A percentile compares a stretch with the other conserved stretches of the same genome.
Conservation (phyloP, 2,888 invertebrate species). For the Graphium colonna region DNA sequence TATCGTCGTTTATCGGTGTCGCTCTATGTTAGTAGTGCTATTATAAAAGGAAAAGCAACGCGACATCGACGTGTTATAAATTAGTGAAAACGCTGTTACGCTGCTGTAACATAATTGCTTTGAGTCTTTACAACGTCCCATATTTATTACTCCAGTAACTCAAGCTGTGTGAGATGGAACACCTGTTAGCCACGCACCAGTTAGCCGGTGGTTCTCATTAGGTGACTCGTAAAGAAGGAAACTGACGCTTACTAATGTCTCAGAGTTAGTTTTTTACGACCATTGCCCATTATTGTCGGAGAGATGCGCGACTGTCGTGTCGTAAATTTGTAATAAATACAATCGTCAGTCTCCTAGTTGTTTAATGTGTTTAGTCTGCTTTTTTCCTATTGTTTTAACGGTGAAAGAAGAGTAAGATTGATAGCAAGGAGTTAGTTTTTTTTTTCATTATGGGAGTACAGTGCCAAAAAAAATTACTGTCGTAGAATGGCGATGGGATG, state of each 20-base stretch:
- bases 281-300: constrained; percentile 52
- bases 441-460: no score
- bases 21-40: neutral
- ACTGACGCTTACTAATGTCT: constrained; percentile 67
- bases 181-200: constrained; percentile 58
- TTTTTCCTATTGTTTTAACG: neutral
- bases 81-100: constrained; percentile 17
- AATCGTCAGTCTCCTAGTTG: neutral
- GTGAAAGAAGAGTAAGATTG: neutral
- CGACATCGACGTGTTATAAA: constrained; percentile 8
- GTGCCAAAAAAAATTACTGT: no score
- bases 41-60: constrained; percentile 21
- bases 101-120: constrained; percentile 39
- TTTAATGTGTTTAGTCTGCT: neutral
- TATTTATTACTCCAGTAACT: constrained; percentile 30
- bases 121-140: constrained; percentile 32
- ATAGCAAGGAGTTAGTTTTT: neutral
- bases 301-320: constrained; percentile 17
- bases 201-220: constrained; percentile 65
- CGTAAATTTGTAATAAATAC: constrained; percentile 47
- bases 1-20: no score
- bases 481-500: no score
- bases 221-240: constrained; percentile 66
- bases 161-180: constrained; percentile 36
- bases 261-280: constrained; percentile 62